Percentiles rank a stretch among this genome's conserved stretches.
Conservation (phyloP, 2,888 invertebrate genomes). For the Hyalella azteca region DNA sequence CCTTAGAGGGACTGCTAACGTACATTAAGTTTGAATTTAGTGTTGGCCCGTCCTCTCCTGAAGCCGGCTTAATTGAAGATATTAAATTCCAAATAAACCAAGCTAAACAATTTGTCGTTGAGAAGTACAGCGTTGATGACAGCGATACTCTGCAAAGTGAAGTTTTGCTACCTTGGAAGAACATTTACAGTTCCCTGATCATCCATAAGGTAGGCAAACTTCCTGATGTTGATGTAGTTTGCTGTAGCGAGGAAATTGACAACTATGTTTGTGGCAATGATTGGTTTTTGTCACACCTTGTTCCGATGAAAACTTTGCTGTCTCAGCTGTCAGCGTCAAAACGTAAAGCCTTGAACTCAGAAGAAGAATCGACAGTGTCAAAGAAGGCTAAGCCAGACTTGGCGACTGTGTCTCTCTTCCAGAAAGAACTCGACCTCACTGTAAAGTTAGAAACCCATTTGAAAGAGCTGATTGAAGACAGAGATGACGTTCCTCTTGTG, state of each 20-base stretch:
- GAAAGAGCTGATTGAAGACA: not conserved
- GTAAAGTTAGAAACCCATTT: not conserved
- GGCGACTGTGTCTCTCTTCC: not conserved
- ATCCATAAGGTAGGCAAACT: not conserved
- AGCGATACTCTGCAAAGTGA: not conserved
- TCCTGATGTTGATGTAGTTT: not conserved
- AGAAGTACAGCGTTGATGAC: not conserved
- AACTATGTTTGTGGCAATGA: not conserved
- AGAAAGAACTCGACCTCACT: not conserved
- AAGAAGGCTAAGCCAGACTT: not conserved
- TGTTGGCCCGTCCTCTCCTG: not conserved
- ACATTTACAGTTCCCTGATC: not conserved
- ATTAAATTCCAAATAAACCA: not conserved
- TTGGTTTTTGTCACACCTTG: not conserved
- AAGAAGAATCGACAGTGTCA: not conserved
- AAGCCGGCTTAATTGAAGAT: not conserved
- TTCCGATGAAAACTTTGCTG: not conserved
- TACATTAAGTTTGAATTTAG: not conserved
- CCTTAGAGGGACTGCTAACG: not conserved
- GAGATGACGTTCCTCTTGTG: not conserved
- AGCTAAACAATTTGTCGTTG: not conserved
- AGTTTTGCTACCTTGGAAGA: slow-evolving; percentile 11
- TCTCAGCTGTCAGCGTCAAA: not conserved
- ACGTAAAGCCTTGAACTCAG: not conserved
- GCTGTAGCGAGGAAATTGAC: not conserved